Base-by-base conservation (phyloP, 2,113 vertebrate genomes). In the Perognathus longimembris region DNA sequence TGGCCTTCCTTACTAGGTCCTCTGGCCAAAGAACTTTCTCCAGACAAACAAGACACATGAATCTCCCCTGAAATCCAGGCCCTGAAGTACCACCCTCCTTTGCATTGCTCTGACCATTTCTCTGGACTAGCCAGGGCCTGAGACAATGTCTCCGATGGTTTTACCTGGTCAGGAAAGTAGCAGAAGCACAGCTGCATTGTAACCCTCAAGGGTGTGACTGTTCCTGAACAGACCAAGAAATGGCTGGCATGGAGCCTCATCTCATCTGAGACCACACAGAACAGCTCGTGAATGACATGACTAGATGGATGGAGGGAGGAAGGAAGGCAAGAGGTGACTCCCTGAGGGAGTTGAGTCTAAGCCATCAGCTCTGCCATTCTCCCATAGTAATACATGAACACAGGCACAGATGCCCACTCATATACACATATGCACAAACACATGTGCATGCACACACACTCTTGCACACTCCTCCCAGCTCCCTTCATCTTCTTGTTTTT, bases 371-470 rank as follows among this genome's bases (percentile, higher is more conserved):
- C 7, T 67, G 63, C n/a, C 77, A 4, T 15, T 24, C 8, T 76
- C 40, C 24, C 30, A 28, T 82, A n/a, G 0, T 54, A 7, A 1
- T 0, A 0, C 2, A 40, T 8, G 24, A 10, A 24, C 10, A 24
- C 18, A 9, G 24, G 2, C 59, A 80, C 36, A 36, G 38, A 70
- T 42, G 70, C n/a, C 54, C 81, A 84, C n/a, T 36, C 42, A 70
- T 30, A 66, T 1, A 40, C 12, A n/a, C 10, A 24, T 6, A 24
- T 26, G 5, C 12, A 9, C 21, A 2, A 32, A 71, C 50, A 63
- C 40, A 70, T 66, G 69, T 40, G 57, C 45, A 66, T 38, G 66
- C 79, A 45, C 61, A 32, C 36, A 6, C 11, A 24, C 4, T 8
- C 40, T 17, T 8, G 4, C 20, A 45, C 6, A 3, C 12, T 34